These are phyloP conservation scores for Caenorhabditis afra DNA, from an alignment of 2,888 invertebrate genomes.

Conservation along the genomic window DNA sequence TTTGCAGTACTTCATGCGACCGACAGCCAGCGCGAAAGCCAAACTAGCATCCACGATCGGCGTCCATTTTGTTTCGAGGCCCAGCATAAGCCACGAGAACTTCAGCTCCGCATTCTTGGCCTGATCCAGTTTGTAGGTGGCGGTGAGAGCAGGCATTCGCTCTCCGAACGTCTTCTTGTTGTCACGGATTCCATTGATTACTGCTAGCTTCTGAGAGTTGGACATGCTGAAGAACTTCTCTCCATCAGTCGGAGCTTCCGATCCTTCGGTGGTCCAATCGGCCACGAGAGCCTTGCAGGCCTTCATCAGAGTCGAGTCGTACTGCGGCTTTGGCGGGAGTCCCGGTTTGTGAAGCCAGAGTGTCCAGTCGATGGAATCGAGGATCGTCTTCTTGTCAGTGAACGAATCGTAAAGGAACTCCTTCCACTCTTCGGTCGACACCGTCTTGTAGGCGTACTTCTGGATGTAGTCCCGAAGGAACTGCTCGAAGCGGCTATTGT, in stretches of 20 bases:
- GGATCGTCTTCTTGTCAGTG: constrained; percentile 82
- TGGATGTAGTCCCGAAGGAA: constrained; percentile 65
- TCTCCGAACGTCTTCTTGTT: constrained; percentile 46
- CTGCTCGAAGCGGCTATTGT: constrained; percentile 80
- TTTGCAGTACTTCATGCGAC: constrained; percentile 92
- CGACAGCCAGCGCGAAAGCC: constrained; percentile 88
- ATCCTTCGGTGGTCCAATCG: constrained; percentile 53
- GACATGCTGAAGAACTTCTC: constrained; percentile 42
- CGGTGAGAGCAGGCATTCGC: constrained; percentile 53
- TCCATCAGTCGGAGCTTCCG: constrained; percentile 36
- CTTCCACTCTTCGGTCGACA: constrained; percentile 90
- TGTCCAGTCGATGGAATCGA: constrained; percentile 89
- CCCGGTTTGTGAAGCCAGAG: constrained; percentile 89
- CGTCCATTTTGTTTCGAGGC: constrained; percentile 86
- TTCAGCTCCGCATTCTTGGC: constrained; percentile 65
- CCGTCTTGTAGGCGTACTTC: constrained; percentile 85
- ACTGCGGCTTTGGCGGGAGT: constrained; percentile 91
- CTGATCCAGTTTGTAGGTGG: constrained; percentile 58
- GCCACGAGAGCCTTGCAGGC: constrained; percentile 61
- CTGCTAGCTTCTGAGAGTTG: constrained; percentile 59
- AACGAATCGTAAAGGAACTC: constrained; percentile 86
- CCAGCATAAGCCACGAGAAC: constrained; percentile 86
- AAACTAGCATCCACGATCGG: constrained; percentile 86
- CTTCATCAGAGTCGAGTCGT: constrained; percentile 64
- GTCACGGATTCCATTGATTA: constrained; percentile 59